Evolutionary conservation across 1,140 invertebrate genomes (phyloP), one percentile per base, ranked within the genome.

Genomic region (Drosophila punjabiensis): DNA sequence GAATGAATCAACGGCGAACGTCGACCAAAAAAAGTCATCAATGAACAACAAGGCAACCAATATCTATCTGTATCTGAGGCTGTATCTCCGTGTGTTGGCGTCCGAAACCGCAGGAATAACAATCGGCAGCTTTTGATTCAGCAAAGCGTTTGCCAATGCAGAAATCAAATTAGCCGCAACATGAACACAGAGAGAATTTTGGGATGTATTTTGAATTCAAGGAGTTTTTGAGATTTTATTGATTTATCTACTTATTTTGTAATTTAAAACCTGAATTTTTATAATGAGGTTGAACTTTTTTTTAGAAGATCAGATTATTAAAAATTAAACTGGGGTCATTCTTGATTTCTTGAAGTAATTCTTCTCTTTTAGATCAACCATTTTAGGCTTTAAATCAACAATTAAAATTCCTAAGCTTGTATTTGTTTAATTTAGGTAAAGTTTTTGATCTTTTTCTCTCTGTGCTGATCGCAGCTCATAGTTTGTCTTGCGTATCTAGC

Each of bases 151-250:
- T 90, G 87, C 79, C 77, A 81, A 90, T 86, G 79, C 87, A 82
- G 79, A 77, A 81, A 86, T 90, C 82, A 81, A 90, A 90, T 90
- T 90, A 90, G 86, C 82, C 76, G 63, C 86, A 81, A 90, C 86
- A 90, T 59, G 61, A 33, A 37, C 56, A 32, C 48, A 47, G 45
- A 2, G 55, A 58, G 14, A 58, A 35, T 14, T 55, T 24, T 0
- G 20, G 7, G 2, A 24, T 20, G 10, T 14, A 35, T 14, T 13
- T 55, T 1, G 11, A 33, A 13, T 13, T 18, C 2, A 0, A 4
- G n/a, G 13, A 13, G 10, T 13, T 33, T 18, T 13, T 18, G 3
- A 2, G 10, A 7, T 33, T 18, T 13, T 18, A 1, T 30, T 4
- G 0, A 1, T 18, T 18, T 33, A 8, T 20, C 2, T 20, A 35